A percentile compares a stretch with the other conserved stretches of the same genome.
These are phyloP conservation scores for Sminthurinus aureus DNA, from an alignment of 2,888 invertebrate species.

Conservation along the genomic window DNA sequence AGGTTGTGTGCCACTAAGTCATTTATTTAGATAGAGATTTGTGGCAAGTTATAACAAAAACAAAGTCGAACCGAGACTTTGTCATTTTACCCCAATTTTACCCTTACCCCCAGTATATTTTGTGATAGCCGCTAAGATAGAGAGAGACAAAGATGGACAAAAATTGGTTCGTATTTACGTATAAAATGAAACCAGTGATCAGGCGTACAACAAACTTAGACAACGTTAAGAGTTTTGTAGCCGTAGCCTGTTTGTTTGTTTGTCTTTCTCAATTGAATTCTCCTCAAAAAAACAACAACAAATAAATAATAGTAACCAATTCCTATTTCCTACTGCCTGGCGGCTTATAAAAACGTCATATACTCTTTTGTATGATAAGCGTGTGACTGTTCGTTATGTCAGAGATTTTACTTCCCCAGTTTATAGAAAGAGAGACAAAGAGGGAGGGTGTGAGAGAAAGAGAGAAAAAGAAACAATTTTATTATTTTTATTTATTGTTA, in stretches of 20 bases:
- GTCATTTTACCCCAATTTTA: too few species aligned
- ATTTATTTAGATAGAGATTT: too few species aligned
- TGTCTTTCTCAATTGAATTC: neutral
- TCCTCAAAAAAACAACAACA: too few species aligned
- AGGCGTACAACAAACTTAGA: neutral
- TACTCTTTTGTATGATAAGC: neutral
- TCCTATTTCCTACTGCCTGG: too few species aligned
- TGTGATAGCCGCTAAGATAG: too few species aligned
- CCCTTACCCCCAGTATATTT: too few species aligned
- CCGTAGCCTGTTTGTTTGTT: neutral
- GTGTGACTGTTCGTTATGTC: neutral
- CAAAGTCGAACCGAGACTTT: too few species aligned
- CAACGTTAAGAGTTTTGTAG: neutral
- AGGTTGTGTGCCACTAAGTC: too few species aligned
- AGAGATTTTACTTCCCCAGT: neutral
- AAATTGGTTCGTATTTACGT: too few species aligned
- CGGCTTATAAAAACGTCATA: neutral
- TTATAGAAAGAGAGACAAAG: neutral
- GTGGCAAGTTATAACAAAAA: too few species aligned
- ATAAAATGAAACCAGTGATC: neutral
- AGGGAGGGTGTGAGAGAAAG: constrained; percentile 7
- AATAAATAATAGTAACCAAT: too few species aligned
- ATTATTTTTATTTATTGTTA: constrained; percentile 19
- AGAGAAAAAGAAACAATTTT: neutral
- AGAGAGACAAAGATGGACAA: too few species aligned